These are phyloP conservation scores for Theristus sp. DNA, from an alignment of 2,888 invertebrate genomes.

Conservation along the genomic window DNA sequence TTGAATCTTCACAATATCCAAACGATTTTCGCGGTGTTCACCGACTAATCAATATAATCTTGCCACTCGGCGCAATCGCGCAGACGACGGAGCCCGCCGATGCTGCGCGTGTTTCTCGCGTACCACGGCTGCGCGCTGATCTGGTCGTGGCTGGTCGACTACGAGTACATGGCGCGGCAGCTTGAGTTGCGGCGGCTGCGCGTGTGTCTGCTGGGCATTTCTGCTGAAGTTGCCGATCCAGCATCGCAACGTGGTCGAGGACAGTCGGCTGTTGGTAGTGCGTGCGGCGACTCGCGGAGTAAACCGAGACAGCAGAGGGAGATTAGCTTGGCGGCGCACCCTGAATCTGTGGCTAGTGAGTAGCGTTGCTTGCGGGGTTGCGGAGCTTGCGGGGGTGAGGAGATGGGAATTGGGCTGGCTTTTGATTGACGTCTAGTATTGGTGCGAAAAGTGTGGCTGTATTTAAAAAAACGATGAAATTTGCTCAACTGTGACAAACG, in stretches of 20 bases:
- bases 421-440: too few species aligned
- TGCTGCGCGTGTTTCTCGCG: conserved; percentile 47
- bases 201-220: conserved; percentile 44
- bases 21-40: not conserved
- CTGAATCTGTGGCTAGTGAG: too few species aligned
- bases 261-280: conserved; percentile 60
- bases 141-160: conserved; percentile 66
- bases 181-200: not conserved
- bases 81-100: conserved; percentile 32
- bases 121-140: conserved; percentile 75
- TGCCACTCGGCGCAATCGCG: too few species aligned
- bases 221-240: conserved; percentile 61
- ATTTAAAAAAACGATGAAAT: too few species aligned
- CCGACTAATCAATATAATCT: too few species aligned
- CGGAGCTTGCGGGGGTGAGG: too few species aligned
- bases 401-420: too few species aligned
- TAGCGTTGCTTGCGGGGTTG: too few species aligned
- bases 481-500: too few species aligned
- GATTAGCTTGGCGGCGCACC: too few species aligned
- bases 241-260: conserved; percentile 73
- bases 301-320: too few species aligned
- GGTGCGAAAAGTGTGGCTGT: too few species aligned
- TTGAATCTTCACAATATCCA: not conserved
- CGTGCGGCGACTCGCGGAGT: not conserved
- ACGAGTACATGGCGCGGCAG: not conserved